These are phyloP conservation scores for Thaumetopoea pityocampa DNA, from an alignment of 1,140 invertebrate species.

Conservation along the genomic window DNA sequence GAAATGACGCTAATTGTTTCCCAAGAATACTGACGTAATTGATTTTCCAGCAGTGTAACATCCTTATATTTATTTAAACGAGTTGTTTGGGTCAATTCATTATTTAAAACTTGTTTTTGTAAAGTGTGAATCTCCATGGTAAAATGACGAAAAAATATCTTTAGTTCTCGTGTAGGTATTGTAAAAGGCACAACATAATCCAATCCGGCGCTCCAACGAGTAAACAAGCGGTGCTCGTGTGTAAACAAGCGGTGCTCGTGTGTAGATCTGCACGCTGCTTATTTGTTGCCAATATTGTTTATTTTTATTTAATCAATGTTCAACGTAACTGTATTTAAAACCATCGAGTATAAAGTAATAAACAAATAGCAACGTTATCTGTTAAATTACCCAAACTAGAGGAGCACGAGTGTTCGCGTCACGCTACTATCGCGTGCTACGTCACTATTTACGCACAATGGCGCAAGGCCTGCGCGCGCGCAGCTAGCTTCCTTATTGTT, in stretches of 20 bases:
- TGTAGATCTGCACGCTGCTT: too few relatives aligned
- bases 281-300: too few relatives aligned
- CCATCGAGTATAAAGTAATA: too few relatives aligned
- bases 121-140: constrained; percentile 9
- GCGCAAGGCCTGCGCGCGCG: constrained; percentile 47
- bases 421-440: constrained; percentile 42
- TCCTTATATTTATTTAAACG: neutral
- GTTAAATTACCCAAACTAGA: constrained; percentile 6
- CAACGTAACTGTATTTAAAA: too few relatives aligned
- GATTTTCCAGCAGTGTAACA: constrained; percentile 8
- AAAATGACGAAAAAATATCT: constrained; percentile 13
- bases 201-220: constrained; percentile 6
- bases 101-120: constrained; percentile 25
- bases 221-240: constrained; percentile 16
- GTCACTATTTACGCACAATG: constrained; percentile 44
- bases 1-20: too few relatives aligned
- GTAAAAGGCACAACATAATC: constrained; percentile 10
- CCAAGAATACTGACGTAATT: too few relatives aligned
- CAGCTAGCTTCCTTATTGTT: constrained; percentile 44
- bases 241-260: too few relatives aligned
- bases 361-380: too few relatives aligned
- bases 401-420: constrained; percentile 28
- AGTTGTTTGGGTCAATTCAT: too few relatives aligned
- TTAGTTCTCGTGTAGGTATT: constrained; percentile 9
- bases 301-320: too few relatives aligned